phyloP scores from a whole-genome alignment of 2,888 invertebrate species.

The Harpalus rufipes region DNA sequence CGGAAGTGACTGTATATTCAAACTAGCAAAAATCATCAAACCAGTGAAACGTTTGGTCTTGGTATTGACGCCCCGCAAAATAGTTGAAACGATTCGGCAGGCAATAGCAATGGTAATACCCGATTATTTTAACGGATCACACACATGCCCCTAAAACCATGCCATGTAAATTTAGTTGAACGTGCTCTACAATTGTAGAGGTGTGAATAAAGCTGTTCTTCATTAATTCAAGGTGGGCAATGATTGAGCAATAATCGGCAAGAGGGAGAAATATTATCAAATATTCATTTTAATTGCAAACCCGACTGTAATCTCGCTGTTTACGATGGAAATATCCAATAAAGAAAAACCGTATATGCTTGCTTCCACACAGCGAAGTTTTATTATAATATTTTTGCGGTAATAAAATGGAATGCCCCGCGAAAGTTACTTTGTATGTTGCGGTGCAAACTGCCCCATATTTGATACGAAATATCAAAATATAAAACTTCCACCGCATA shows the following conservation, averaged over 20 bases:
- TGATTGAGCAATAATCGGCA: neutral
- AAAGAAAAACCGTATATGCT: neutral
- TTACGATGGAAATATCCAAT: neutral
- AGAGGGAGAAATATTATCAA: constrained; percentile 20
- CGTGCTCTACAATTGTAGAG: too few species aligned
- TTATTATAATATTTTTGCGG: constrained; percentile 5
- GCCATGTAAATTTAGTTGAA: too few species aligned
- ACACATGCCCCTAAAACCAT: too few species aligned
- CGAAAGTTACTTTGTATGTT: constrained; percentile 26
- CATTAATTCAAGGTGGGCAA: neutral
- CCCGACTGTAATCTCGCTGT: constrained; percentile 5
- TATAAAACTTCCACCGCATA: constrained; percentile 18
- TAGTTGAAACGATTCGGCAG: too few species aligned
- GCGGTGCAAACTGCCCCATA: constrained; percentile 12
- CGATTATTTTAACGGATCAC: too few species aligned
- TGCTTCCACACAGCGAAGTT: neutral
- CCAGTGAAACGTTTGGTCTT: too few species aligned
- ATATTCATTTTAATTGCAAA: constrained; percentile 43
- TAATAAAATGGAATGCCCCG: neutral
- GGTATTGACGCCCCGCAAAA: too few species aligned
- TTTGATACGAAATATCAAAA: constrained; percentile 30
- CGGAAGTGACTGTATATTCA: too few species aligned
- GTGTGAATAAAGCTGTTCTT: too few species aligned
- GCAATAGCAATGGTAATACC: too few species aligned
- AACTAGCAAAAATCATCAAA: too few species aligned